A percentile compares a stretch with the other conserved stretches of the same genome.
Conservation (phyloP, 2,113 vertebrate species). For the Ursus arctos region DNA sequence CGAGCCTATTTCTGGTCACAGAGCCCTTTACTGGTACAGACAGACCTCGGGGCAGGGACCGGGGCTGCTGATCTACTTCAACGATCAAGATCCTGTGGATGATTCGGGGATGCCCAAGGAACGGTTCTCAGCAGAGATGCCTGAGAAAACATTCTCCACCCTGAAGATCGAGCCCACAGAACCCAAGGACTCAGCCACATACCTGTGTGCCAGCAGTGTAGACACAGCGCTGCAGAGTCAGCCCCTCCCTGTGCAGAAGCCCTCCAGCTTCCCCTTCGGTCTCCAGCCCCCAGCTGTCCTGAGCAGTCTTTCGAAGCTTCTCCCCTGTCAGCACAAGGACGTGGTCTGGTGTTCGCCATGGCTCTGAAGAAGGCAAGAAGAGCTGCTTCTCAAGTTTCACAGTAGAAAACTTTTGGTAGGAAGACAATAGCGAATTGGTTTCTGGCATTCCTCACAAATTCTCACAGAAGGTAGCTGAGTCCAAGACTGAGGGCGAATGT, state of each 20-base stretch:
- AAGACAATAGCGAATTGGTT: fast-evolving
- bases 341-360: fast-evolving
- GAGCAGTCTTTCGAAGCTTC: not conserved
- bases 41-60: not conserved
- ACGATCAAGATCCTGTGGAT: fast-evolving
- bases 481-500: not conserved
- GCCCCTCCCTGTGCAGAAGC: not conserved
- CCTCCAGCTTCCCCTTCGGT: not conserved
- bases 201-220: conserved; percentile 63
- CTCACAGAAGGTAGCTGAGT: not conserved
- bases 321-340: not conserved
- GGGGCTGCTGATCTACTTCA: conserved; percentile 21
- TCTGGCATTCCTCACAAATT: not conserved
- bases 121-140: not conserved
- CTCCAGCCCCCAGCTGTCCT: too few species aligned
- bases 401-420: not conserved
- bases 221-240: not conserved
- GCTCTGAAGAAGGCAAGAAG: not conserved
- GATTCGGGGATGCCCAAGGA: not conserved
- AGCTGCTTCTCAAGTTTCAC: not conserved
- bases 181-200: not conserved
- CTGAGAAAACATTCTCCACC: fast-evolving
- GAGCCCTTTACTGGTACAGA: conserved; percentile 33
- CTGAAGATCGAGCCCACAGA: conserved; percentile 57
- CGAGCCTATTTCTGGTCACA: not conserved